Evolutionary conservation across 2,888 invertebrate genomes (phyloP).

Genomic region (Mamestra brassicae): DNA sequence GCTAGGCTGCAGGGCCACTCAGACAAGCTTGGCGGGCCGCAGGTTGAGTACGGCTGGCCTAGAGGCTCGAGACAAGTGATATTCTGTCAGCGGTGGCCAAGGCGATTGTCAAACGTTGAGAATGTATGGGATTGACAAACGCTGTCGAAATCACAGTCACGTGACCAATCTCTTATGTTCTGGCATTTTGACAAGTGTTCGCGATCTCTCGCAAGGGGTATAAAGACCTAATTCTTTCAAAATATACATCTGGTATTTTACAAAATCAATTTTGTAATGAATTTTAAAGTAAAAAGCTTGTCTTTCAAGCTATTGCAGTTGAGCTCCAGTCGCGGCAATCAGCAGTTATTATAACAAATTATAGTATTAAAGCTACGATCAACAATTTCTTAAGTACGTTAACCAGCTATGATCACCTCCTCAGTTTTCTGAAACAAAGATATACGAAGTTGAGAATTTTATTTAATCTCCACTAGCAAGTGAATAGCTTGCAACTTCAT

Average conservation of each 20-base stretch:
- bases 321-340: constrained; percentile 8
- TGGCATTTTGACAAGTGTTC: too few species aligned
- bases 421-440: constrained; percentile 81
- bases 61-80: too few species aligned
- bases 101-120: too few species aligned
- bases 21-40: too few species aligned
- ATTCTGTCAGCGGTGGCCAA: too few species aligned
- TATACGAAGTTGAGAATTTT: not conserved
- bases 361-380: constrained; percentile 44
- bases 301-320: not conserved
- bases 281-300: not conserved
- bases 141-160: too few species aligned
- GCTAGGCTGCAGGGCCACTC: too few species aligned
- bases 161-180: too few species aligned
- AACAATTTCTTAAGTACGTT: constrained; percentile 25
- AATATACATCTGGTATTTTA: not conserved
- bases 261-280: constrained; percentile 20
- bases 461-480: not conserved
- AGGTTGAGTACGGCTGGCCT: too few species aligned
- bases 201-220: not conserved
- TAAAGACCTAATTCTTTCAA: not conserved
- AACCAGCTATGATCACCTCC: constrained; percentile 75
- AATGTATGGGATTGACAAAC: too few species aligned
- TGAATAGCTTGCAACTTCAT: too few species aligned
- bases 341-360: constrained; percentile 27